Percentiles rank a stretch among this genome's conserved stretches.
phyloP scores from a whole-genome alignment of 2,888 invertebrate species.

The Blastobasis lacticolella region DNA sequence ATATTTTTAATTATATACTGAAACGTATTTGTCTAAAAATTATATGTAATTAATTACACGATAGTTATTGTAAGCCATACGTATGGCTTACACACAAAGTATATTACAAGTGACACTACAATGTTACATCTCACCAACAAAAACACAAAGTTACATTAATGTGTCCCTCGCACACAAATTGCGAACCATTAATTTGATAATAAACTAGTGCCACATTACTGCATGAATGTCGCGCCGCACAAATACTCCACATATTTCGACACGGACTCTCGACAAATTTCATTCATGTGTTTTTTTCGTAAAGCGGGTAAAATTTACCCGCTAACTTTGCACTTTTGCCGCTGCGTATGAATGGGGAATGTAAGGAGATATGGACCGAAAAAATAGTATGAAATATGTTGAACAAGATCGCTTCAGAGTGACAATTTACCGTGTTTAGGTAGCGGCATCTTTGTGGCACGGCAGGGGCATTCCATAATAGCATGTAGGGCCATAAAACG shows the following conservation, averaged over 20 bases:
- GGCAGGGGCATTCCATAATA: slow-evolving; percentile 15
- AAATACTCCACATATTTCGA: slow-evolving; percentile 13
- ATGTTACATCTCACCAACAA: no score
- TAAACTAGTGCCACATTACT: slow-evolving; percentile 1
- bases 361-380: slow-evolving; percentile 13
- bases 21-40: no score
- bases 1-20: no score
- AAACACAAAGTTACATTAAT: no score
- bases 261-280: slow-evolving; percentile 21
- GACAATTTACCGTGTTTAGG: slow-evolving; percentile 44
- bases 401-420: slow-evolving; percentile 29
- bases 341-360: slow-evolving; percentile 7
- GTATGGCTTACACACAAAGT: no score
- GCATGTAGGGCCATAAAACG: slow-evolving; percentile 18
- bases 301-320: slow-evolving; percentile 11
- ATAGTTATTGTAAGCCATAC: no score
- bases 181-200: slow-evolving; percentile 1
- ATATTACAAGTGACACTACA: no score
- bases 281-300: slow-evolving; percentile 22
- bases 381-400: slow-evolving; percentile 19
- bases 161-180: no score
- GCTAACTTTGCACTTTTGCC: slow-evolving; percentile 12
- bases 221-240: background rate
- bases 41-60: no score
- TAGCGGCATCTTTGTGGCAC: slow-evolving; percentile 57